Base-by-base conservation (phyloP, 2,888 invertebrate species). In the Orthonychiurus folsomi region DNA sequence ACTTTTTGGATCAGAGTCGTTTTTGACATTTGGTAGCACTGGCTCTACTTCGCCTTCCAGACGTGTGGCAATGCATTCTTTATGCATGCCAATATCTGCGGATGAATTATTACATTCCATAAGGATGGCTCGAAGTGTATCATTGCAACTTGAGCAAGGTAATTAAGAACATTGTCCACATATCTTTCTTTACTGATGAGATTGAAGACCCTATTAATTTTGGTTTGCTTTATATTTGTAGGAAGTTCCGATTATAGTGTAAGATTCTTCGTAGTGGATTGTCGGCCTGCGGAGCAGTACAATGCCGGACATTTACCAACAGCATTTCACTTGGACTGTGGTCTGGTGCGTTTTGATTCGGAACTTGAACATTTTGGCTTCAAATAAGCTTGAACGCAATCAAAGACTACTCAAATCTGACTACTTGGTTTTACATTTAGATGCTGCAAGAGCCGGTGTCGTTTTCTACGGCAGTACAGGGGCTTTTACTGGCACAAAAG, bases 281-380 rank as follows among this genome's bases (percentile, higher is more conserved):
- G 96, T 77, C 84, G 99, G 68, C 94, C 97, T 9, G 86, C 93
- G 15, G 93, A 95, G 70, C 95, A 97, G 75, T 99, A 96, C 76
- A 96, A 96, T 80, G 87, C 88, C 61, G 97, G 97, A 0, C 96
- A 97, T 80, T 83, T 99, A 69, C 89, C 93, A 1, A 96, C 95
- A 59, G 97, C 97, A 61, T 99, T 97, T 80, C 96, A 97, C 79
- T 82, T 99, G 67, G 97, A 99, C 78, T 94, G 95, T 74, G 92
- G 93, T 78, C 81, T 99, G 74, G 86, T 86, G 75, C 75, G 74
- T 57, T 50, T 2, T 15, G 9, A 55, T 24, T 23, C 56, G 25
- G 56, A 3, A 55, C 26, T 55, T 55, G 21, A 3, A 52, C 20
- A 52, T 47, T 15, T 47, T 12, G 15, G 15, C 12, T 53, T 20